A percentile compares a stretch with the other conserved stretches of the same genome.
Conservation (phyloP, 37 sponge, comb jelly and placozoan genomes). For the Ephydatia muelleri region DNA sequence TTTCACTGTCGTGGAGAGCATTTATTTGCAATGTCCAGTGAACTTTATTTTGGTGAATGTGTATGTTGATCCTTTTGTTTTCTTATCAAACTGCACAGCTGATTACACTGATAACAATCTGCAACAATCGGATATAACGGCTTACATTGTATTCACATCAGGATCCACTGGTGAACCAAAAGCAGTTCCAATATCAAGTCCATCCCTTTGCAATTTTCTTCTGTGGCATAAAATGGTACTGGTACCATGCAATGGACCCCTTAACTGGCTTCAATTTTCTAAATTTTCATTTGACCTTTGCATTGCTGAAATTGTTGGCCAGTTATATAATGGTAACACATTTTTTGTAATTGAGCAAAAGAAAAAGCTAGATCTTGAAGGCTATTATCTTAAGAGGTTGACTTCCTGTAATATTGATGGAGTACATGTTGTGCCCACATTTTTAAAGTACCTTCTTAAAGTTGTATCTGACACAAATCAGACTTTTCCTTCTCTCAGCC, state of each 20-base stretch:
- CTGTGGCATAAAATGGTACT: background rate
- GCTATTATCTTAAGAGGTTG: background rate
- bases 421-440: background rate
- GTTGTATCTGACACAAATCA: background rate
- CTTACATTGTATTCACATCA: constrained; percentile 10
- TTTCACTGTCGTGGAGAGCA: too few relatives aligned
- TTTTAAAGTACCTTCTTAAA: background rate
- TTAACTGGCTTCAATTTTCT: background rate
- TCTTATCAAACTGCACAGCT: too few relatives aligned
- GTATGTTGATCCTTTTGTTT: too few relatives aligned
- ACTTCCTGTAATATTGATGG: background rate
- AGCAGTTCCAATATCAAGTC: background rate
- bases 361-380: background rate
- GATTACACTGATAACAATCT: too few relatives aligned
- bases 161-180: constrained; percentile 18
- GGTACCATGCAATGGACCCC: background rate
- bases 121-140: too few relatives aligned
- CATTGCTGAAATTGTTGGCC: constrained; percentile 1
- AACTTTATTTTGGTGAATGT: too few relatives aligned
- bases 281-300: constrained; percentile 2
- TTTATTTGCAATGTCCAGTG: too few relatives aligned
- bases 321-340: background rate
- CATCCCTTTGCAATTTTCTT: background rate
- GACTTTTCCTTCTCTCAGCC: background rate
- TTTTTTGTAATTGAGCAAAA: background rate